Conservation (phyloP, 2,888 invertebrate genomes). For the Acleris sparsana region DNA sequence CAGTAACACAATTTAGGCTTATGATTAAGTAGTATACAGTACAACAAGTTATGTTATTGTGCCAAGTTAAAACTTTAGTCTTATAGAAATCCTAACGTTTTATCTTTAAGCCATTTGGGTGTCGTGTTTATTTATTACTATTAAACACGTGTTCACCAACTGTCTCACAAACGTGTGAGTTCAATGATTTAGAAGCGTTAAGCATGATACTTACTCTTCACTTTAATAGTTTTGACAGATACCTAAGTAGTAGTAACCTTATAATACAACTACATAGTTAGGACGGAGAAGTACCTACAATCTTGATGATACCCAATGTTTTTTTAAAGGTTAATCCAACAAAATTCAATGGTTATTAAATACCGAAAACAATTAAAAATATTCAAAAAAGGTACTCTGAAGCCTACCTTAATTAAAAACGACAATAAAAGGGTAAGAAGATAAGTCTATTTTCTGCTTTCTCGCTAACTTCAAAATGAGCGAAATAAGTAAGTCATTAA, state of each 20-base stretch:
- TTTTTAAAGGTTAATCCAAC: too few species aligned
- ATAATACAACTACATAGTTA: too few species aligned
- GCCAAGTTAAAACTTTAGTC: neutral
- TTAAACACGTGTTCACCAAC: slow-evolving; percentile 24
- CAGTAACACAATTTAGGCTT: too few species aligned
- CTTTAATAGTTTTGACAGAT: too few species aligned
- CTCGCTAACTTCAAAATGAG: slow-evolving; percentile 50
- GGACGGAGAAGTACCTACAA: too few species aligned
- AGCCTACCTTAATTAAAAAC: slow-evolving; percentile 5
- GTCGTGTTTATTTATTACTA: slow-evolving; percentile 9
- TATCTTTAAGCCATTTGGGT: slow-evolving; percentile 16
- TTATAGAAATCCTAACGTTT: neutral
- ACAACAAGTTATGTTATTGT: too few species aligned
- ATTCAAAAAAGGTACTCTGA: neutral
- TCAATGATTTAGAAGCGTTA: neutral
- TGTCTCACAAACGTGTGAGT: slow-evolving; percentile 8
- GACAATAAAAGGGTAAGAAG: slow-evolving; percentile 41
- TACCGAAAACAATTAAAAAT: too few species aligned
- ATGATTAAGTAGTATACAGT: too few species aligned
- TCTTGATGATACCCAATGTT: too few species aligned
- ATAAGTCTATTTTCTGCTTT: slow-evolving; percentile 48
- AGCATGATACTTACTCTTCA: too few species aligned
- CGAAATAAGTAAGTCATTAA: slow-evolving; percentile 65
- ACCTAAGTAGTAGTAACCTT: too few species aligned
- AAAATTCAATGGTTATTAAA: too few species aligned